A percentile compares a stretch with the other conserved stretches of the same genome.
These are phyloP conservation scores for Callopanchax toddi DNA, from an alignment of 2,113 vertebrate genomes.

Conservation along the genomic window DNA sequence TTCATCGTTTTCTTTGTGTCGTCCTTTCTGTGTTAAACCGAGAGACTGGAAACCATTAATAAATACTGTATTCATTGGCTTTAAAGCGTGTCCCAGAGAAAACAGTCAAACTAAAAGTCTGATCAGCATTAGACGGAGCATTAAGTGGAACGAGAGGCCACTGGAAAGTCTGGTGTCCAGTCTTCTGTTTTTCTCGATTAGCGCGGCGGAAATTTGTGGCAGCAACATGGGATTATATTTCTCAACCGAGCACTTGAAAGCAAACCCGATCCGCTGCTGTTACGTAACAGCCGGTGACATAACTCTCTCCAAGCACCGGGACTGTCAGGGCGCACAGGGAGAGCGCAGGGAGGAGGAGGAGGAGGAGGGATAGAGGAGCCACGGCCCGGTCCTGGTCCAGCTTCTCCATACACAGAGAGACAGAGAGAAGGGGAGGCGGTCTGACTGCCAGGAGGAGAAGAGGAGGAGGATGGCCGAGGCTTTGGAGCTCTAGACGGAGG, in stretches of 20 bases:
- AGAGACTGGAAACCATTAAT: neutral
- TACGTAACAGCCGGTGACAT: slow-evolving; percentile 78
- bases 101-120: neutral
- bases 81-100: too few relatives aligned
- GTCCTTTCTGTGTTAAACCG: slow-evolving; percentile 14
- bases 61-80: neutral
- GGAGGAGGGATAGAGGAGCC: slow-evolving; percentile 18
- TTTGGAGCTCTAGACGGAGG: slow-evolving; percentile 17
- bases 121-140: too few relatives aligned
- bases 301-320: slow-evolving; percentile 60
- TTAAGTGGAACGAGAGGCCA: neutral
- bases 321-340: slow-evolving; percentile 41
- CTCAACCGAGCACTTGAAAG: slow-evolving; percentile 56
- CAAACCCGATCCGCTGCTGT: slow-evolving; percentile 69
- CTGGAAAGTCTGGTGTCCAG: neutral
- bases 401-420: too few relatives aligned
- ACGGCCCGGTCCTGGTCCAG: slow-evolving; percentile 52
- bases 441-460: neutral
- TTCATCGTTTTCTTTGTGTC: slow-evolving; percentile 53
- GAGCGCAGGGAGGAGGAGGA: neutral
- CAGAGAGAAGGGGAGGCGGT: neutral
- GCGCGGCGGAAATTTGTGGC: slow-evolving; percentile 44
- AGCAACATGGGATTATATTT: slow-evolving; percentile 68
- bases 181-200: slow-evolving; percentile 41
- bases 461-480: slow-evolving; percentile 25